Evolutionary conservation across 2,113 vertebrate genomes (phyloP).

Genomic region (Apaloderma vittatum): DNA sequence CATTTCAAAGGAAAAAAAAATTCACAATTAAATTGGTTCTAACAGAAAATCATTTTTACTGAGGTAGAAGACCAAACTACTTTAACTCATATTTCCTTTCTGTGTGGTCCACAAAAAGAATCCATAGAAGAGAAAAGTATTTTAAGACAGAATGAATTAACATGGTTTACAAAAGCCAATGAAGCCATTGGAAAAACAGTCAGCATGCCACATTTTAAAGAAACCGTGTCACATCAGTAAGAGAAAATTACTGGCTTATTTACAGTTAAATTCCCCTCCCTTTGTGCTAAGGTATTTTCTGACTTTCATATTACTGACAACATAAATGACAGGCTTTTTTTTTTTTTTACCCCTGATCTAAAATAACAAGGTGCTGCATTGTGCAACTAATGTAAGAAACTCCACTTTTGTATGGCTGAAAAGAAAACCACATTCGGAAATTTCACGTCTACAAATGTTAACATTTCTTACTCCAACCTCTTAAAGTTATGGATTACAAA

Average conservation of each 20-base stretch:
- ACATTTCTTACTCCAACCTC: not conserved
- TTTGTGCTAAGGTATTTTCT: not conserved
- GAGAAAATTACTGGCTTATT: not conserved
- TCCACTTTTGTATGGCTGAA: not conserved
- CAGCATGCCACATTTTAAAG: not conserved
- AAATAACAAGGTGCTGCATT: not conserved
- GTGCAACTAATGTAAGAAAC: not conserved
- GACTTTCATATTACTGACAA: not conserved
- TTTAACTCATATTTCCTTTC: not conserved
- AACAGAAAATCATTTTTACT: not conserved
- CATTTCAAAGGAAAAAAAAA: not conserved
- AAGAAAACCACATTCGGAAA: not conserved
- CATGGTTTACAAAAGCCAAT: not conserved
- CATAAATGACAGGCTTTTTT: not conserved
- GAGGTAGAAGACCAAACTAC: not conserved
- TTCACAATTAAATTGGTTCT: not conserved
- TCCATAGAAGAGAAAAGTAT: not conserved
- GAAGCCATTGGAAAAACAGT: conserved; percentile 9
- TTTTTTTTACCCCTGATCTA: not conserved
- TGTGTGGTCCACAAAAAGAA: not conserved
- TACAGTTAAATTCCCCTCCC: not conserved
- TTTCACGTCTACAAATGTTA: not conserved
- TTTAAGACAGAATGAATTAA: conserved; percentile 10
- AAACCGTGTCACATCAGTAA: not conserved
- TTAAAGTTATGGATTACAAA: not conserved